A percentile compares a stretch with the other conserved stretches of the same genome.
phyloP scores from a whole-genome alignment of 2,797 vertebrate species.

The Molossus molossus region DNA sequence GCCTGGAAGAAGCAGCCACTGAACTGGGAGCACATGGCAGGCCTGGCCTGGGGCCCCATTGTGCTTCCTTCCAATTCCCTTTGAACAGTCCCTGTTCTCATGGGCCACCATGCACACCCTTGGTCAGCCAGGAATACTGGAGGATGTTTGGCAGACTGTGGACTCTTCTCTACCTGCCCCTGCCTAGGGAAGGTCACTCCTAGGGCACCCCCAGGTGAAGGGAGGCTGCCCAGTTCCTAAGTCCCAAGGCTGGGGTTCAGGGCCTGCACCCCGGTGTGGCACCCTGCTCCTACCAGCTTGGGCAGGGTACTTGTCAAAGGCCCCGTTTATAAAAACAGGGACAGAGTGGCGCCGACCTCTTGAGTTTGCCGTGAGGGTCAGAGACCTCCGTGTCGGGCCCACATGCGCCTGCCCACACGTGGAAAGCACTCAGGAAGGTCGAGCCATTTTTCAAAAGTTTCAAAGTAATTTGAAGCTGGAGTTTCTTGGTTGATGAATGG shows the following conservation, averaged over 20 bases:
- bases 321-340: not conserved
- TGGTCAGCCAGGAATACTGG: not conserved
- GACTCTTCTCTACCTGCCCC: not conserved
- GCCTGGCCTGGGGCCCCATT: not conserved
- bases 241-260: not conserved
- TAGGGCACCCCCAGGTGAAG: not conserved
- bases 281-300: not conserved
- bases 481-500: not conserved
- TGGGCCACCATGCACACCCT: not conserved
- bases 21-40: not conserved
- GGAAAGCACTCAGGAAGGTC: not conserved
- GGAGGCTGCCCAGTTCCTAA: not conserved
- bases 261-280: not conserved
- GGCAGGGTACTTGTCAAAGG: not conserved
- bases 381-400: not conserved
- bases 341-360: not conserved
- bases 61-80: not conserved
- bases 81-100: not conserved
- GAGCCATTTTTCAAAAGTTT: not conserved
- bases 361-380: not conserved
- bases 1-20: not conserved
- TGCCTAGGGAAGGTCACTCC: not conserved
- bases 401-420: accelerated
- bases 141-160: not conserved
- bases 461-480: not conserved